These are phyloP conservation scores for Drosophila vallismaia DNA, from an alignment of 2,888 invertebrate species.

Conservation along the genomic window DNA sequence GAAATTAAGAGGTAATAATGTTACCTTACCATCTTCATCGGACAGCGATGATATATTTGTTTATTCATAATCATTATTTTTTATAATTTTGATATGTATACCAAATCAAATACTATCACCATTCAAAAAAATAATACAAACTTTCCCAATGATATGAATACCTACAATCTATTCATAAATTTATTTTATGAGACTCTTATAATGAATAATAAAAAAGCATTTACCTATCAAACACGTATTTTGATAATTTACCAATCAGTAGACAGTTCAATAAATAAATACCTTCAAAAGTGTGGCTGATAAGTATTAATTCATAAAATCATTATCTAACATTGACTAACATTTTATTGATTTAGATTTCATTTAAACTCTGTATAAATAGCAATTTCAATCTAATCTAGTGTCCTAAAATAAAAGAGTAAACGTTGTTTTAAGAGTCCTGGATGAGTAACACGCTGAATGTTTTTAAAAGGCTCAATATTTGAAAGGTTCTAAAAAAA, in stretches of 20 bases:
- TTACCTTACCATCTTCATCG: no score
- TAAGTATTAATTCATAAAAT: constrained; percentile 13
- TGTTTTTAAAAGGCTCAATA: background rate
- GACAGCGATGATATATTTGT: no score
- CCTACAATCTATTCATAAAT: background rate
- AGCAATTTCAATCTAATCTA: constrained; percentile 7
- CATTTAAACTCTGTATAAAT: background rate
- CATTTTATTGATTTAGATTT: background rate
- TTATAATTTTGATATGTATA: no score
- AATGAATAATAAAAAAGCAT: background rate
- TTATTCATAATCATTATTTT: no score
- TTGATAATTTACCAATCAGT: constrained; percentile 3
- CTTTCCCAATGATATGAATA: background rate
- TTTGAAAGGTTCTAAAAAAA: background rate
- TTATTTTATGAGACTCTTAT: background rate
- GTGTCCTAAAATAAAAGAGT: background rate
- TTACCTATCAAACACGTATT: background rate
- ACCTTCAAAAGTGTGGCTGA: background rate
- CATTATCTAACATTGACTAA: constrained; percentile 12
- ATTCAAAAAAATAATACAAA: no score
- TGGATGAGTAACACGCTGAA: background rate
- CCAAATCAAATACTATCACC: no score
- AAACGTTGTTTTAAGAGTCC: constrained; percentile 1
- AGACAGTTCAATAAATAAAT: constrained; percentile 5
- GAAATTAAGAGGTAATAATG: no score